phyloP scores from a whole-genome alignment of 2,888 invertebrate genomes.

The Scaptodrosophila latifasciaeformis region DNA sequence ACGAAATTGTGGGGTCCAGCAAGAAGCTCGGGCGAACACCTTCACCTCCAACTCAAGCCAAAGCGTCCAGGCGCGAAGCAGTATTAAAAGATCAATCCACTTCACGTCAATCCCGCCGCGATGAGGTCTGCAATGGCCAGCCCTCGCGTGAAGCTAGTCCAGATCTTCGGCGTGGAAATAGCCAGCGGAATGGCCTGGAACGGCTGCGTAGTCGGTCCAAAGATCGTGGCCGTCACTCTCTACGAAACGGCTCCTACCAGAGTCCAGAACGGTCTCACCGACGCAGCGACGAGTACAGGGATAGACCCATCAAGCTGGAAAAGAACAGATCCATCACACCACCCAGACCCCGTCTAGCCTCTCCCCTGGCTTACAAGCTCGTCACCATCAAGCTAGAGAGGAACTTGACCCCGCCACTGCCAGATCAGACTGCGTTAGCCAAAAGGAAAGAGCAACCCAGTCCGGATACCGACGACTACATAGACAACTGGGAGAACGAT shows the following conservation, averaged over 20 bases:
- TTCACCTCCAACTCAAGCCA: conserved; percentile 15
- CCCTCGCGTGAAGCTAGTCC: neutral
- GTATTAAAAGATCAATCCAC: conserved; percentile 42
- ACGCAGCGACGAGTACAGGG: conserved; percentile 17
- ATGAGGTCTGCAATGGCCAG: conserved; percentile 19
- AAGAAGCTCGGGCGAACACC: neutral
- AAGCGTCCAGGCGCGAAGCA: conserved; percentile 52
- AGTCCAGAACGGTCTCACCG: neutral
- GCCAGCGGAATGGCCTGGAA: neutral
- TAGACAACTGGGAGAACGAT: conserved; percentile 74
- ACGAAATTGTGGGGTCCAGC: neutral
- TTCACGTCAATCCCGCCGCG: conserved; percentile 9
- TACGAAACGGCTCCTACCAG: conserved; percentile 6
- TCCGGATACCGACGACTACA: conserved; percentile 74
- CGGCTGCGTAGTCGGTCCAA: neutral
- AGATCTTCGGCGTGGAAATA: too few species aligned
- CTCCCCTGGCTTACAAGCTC: neutral
- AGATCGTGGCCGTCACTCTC: neutral
- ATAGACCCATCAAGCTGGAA: conserved; percentile 39
- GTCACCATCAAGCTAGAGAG: conserved; percentile 42
- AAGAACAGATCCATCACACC: conserved; percentile 41
- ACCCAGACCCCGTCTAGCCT: too few species aligned
- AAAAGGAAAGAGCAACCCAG: conserved; percentile 55
- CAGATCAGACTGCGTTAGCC: neutral
- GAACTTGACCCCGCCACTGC: conserved; percentile 35